Base-by-base conservation (phyloP, 1,140 invertebrate genomes). In the Akabosia matsudoensis region DNA sequence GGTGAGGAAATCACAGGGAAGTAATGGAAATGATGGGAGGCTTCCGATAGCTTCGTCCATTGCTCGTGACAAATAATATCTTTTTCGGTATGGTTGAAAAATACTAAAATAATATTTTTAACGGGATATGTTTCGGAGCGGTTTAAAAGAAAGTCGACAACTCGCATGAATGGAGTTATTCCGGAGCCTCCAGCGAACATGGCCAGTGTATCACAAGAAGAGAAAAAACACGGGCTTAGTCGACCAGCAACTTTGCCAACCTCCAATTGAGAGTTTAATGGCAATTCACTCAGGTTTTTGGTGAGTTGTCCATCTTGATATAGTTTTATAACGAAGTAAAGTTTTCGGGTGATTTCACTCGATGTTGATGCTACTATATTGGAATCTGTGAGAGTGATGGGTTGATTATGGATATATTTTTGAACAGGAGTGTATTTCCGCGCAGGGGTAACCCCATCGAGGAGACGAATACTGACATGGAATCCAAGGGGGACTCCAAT, bases 401-500 rank as follows among this genome's bases (percentile, higher is more conserved):
- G 1, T 13, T 30, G 28, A 7, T 28, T 67, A 31, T n/a, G 4
- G 7, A 67, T 30, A 31, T 30, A 30, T 67, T 22, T 67, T 16
- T 10, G 28, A 10, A 67, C 61, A 16, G 61, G 61, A 10, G 61
- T 67, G n/a, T 67, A 67, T 30, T 31, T 67, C 28, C 61, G 28
- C 1, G 30, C 61, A 10, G 26, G 24, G 1, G 26, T 30, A 31
- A 2, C 13, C 24, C 24, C 24, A 4, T 67, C 70, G 1, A 26
- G 1, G 1, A 72, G 2, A 4, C 73, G 73, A 2, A 78, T 26
- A 34, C 74, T 74, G 7, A 78, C 18, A 30, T 78, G 45, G 45
- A 74, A 78, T 3, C 76, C 76, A 70, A 78, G 33, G 4, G 76
- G 76, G 71, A 78, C 76, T 4, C 76, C 76, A 30, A 78, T 10